A percentile compares a stretch with the other conserved stretches of the same genome.
phyloP scores from a whole-genome alignment of 2,113 vertebrate species.

The Notothenia coriiceps region DNA sequence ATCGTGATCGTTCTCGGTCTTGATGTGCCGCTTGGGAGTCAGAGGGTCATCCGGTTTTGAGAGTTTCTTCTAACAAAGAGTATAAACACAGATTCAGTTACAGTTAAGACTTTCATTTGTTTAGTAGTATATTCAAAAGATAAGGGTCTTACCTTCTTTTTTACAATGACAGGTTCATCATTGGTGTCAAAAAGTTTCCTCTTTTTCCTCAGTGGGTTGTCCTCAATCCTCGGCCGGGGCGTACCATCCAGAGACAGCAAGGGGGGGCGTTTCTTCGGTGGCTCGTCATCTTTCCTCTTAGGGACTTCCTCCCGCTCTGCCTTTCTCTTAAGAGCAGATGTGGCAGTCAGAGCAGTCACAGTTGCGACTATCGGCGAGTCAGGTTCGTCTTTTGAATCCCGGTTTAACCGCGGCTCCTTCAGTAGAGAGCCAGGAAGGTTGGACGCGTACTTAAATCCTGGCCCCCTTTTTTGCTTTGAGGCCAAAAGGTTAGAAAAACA shows the following conservation, averaged over 20 bases:
- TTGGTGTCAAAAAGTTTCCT: conserved; percentile 92
- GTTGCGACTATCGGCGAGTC: conserved; percentile 75
- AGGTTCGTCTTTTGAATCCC: conserved; percentile 90
- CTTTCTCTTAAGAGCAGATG: conserved; percentile 84
- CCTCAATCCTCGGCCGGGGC: conserved; percentile 88
- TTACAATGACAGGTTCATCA: conserved; percentile 87
- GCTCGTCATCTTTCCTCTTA: conserved; percentile 88
- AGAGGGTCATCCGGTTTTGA: conserved; percentile 87
- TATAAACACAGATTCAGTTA: conserved; percentile 10
- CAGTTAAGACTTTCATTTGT: background rate
- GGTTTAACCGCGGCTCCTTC: conserved; percentile 91
- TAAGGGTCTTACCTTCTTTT: conserved; percentile 87
- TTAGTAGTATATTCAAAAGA: background rate
- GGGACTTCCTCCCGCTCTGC: conserved; percentile 89
- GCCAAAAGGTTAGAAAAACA: conserved; percentile 88
- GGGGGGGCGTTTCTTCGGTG: conserved; percentile 86
- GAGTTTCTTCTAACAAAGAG: conserved; percentile 85
- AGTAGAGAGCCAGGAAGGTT: conserved; percentile 96
- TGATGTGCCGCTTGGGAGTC: conserved; percentile 87
- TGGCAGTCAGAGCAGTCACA: conserved; percentile 50
- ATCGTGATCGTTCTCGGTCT: conserved; percentile 89
- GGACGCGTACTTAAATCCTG: conserved; percentile 97
- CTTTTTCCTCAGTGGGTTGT: conserved; percentile 91
- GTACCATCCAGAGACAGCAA: conserved; percentile 79
- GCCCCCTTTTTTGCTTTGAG: conserved; percentile 99